Conservation (phyloP, 2,113 vertebrate genomes). For the Antechinus flavipes region DNA sequence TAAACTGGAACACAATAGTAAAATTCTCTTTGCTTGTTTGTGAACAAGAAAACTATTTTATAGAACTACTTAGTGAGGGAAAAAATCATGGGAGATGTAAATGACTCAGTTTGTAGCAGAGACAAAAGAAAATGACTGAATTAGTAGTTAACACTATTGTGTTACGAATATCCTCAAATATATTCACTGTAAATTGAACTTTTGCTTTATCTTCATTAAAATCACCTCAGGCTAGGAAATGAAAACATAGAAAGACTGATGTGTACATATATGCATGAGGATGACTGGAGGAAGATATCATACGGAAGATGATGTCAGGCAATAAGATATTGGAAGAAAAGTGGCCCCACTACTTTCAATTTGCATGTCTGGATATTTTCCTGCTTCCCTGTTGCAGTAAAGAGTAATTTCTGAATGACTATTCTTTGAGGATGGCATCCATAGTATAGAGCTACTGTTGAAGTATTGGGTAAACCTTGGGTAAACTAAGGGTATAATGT, state of each 20-base stretch:
- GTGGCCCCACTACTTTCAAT: background rate
- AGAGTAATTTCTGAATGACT: background rate
- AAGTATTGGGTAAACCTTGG: background rate
- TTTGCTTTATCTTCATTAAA: conserved; percentile 64
- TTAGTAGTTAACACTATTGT: conserved; percentile 42
- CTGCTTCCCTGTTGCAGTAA: background rate
- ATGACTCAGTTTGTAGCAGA: conserved; percentile 20
- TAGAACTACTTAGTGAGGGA: background rate
- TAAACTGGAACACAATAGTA: conserved; percentile 46
- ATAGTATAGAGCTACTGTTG: background rate
- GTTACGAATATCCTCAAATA: background rate
- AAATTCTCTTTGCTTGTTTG: background rate
- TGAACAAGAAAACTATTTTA: conserved; percentile 65
- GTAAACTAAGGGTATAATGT: background rate
- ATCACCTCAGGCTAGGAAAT: background rate
- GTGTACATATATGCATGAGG: background rate
- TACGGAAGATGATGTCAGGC: background rate
- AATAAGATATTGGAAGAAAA: background rate
- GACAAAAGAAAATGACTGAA: conserved; percentile 12
- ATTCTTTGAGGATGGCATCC: background rate
- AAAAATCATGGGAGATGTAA: background rate
- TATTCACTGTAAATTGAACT: conserved; percentile 65
- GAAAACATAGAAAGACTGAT: background rate
- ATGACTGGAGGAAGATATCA: background rate
- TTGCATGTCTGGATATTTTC: background rate